These are phyloP conservation scores for Myxocyprinus asiaticus DNA, from an alignment of 2,113 vertebrate species.

Conservation along the genomic window DNA sequence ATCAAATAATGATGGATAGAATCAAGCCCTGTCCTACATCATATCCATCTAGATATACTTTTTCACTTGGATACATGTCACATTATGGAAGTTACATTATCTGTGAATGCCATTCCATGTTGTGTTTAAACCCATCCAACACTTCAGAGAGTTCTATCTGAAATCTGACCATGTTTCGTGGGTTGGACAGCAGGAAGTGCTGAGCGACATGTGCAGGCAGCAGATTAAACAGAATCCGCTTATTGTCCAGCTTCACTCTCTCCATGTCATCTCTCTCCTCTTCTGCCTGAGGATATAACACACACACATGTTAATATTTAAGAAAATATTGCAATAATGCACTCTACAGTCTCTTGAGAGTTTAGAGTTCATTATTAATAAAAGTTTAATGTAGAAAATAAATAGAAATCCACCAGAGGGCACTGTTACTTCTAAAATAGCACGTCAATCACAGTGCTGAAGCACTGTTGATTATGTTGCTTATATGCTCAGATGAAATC, in stretches of 20 bases:
- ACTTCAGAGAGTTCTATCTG: neutral
- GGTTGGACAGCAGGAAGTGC: conserved; percentile 98
- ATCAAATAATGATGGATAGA: neutral
- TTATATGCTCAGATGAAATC: no score
- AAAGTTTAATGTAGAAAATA: no score
- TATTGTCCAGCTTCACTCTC: conserved; percentile 95
- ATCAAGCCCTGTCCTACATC: no score
- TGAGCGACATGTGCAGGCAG: conserved; percentile 96
- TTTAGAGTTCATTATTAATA: no score
- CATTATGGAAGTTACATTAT: no score
- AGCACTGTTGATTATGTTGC: no score
- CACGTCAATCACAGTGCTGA: no score
- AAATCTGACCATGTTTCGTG: conserved; percentile 93
- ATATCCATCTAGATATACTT: no score
- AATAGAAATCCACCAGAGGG: no score
- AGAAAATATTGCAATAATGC: no score
- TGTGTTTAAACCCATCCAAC: neutral
- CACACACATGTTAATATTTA: neutral
- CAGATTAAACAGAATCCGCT: conserved; percentile 96
- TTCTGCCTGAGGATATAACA: conserved; percentile 80
- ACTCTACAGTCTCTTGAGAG: no score
- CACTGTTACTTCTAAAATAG: no score
- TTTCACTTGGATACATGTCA: neutral
- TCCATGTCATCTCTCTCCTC: conserved; percentile 97
- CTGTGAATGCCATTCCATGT: neutral